These are phyloP conservation scores for Drosophila pachea DNA, from an alignment of 1,140 invertebrate genomes.

Conservation along the genomic window DNA sequence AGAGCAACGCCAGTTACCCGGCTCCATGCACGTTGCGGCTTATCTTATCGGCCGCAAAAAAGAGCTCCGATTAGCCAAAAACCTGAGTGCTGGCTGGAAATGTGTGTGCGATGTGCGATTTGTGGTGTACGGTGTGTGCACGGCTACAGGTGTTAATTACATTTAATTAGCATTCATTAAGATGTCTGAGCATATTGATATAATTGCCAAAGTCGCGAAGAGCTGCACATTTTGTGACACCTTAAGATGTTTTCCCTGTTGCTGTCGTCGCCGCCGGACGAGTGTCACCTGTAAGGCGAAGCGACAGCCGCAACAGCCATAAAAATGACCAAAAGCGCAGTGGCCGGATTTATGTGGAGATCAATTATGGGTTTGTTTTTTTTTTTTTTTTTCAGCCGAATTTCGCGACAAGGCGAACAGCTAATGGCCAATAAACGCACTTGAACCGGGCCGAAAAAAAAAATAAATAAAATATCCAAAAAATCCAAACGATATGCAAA, in stretches of 20 bases:
- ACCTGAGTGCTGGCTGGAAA: slow-evolving; percentile 6
- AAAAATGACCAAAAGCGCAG: background rate
- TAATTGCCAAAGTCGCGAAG: background rate
- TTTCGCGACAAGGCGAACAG: slow-evolving; percentile 32
- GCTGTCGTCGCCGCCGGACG: slow-evolving; percentile 2
- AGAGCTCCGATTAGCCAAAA: slow-evolving; percentile 26
- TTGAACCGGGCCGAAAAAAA: slow-evolving; percentile 51
- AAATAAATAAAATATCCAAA: too few relatives aligned
- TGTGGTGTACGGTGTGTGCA: slow-evolving; percentile 14
- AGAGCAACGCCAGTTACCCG: slow-evolving; percentile 26
- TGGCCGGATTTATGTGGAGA: slow-evolving; percentile 45
- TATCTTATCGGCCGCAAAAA: slow-evolving; percentile 49
- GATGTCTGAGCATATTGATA: slow-evolving; percentile 26
- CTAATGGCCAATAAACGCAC: slow-evolving; percentile 62
- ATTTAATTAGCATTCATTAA: slow-evolving; percentile 45
- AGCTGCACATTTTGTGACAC: background rate
- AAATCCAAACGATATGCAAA: too few relatives aligned
- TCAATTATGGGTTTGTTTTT: slow-evolving; percentile 1
- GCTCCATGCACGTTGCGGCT: slow-evolving; percentile 46
- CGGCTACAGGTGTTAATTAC: slow-evolving; percentile 28
- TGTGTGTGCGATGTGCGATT: slow-evolving; percentile 15
- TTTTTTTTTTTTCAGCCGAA: slow-evolving; percentile 33
- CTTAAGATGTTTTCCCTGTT: slow-evolving; percentile 37
- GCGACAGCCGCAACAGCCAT: background rate
- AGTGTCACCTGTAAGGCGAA: slow-evolving; percentile 1